Conservation (phyloP, 35 echinoderm and acorn worm genomes). For the Ophiothrix spiculata region DNA sequence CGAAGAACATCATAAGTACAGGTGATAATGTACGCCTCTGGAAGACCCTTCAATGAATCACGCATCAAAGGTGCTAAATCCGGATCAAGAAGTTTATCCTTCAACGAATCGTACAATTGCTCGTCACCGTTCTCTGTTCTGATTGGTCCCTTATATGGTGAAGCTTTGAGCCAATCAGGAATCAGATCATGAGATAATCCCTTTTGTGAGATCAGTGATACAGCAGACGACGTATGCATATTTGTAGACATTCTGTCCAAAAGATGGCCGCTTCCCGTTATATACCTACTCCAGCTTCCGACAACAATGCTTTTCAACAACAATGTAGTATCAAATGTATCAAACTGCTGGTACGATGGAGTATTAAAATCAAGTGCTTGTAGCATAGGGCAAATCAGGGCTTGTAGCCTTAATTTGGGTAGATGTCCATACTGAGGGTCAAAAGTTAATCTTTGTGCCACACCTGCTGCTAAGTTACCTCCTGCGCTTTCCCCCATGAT, state of each 20-base stretch:
- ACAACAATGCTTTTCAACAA: background rate
- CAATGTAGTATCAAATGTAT: background rate
- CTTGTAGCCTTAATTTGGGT: constrained; percentile 45
- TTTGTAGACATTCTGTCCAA: background rate
- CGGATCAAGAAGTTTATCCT: background rate
- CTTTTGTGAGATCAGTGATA: constrained; percentile 24
- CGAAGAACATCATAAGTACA: background rate
- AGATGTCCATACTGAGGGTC: background rate
- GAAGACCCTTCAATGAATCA: background rate
- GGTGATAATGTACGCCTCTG: background rate
- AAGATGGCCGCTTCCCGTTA: background rate
- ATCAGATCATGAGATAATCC: background rate
- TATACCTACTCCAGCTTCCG: constrained; percentile 18
- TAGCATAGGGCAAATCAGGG: constrained; percentile 36
- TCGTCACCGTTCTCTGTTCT: background rate
- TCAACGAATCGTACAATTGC: background rate
- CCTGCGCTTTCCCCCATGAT: constrained; percentile 52
- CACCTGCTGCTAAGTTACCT: constrained; percentile 41
- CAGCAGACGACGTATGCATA: constrained; percentile 27
- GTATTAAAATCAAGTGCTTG: constrained; percentile 47
- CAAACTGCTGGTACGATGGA: constrained; percentile 56
- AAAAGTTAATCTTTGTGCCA: constrained; percentile 29
- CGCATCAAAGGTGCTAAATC: background rate
- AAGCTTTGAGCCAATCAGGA: background rate
- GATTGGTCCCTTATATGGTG: background rate